phyloP scores from a whole-genome alignment of 2,113 vertebrate genomes.

The Ivindomyrus marchei region DNA sequence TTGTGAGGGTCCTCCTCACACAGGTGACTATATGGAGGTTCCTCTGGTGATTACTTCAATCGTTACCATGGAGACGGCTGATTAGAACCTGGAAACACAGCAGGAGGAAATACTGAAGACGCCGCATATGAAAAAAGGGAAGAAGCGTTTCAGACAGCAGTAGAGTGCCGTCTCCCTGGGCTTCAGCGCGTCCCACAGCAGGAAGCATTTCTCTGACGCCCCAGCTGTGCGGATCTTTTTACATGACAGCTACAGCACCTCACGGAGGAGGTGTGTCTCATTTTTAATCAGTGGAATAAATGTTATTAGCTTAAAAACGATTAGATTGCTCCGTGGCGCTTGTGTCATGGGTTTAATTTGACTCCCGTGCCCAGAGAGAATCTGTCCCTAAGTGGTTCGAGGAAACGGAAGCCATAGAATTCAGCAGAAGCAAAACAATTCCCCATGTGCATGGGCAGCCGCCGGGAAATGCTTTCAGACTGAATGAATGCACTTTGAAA shows the following conservation, averaged over 20 bases:
- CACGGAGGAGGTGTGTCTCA: neutral
- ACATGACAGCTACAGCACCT: neutral
- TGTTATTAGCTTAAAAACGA: neutral
- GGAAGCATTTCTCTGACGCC: neutral
- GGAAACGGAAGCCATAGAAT: neutral
- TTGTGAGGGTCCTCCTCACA: neutral
- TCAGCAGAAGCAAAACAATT: neutral
- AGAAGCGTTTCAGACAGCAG: neutral
- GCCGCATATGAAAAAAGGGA: neutral
- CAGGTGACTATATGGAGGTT: neutral
- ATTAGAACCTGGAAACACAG: neutral
- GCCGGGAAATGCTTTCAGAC: neutral
- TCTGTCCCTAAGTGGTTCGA: neutral
- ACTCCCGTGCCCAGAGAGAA: neutral
- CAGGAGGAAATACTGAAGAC: neutral
- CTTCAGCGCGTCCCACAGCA: neutral
- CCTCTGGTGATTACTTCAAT: neutral
- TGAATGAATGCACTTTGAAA: conserved; percentile 5
- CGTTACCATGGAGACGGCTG: conserved; percentile 12
- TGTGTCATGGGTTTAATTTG: neutral
- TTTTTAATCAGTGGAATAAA: neutral
- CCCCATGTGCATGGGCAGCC: neutral
- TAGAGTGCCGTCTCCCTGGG: neutral
- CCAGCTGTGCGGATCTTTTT: neutral
- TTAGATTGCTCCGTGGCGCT: neutral